These are phyloP conservation scores for Octodonta nipae DNA, from an alignment of 2,888 invertebrate genomes.

Conservation along the genomic window DNA sequence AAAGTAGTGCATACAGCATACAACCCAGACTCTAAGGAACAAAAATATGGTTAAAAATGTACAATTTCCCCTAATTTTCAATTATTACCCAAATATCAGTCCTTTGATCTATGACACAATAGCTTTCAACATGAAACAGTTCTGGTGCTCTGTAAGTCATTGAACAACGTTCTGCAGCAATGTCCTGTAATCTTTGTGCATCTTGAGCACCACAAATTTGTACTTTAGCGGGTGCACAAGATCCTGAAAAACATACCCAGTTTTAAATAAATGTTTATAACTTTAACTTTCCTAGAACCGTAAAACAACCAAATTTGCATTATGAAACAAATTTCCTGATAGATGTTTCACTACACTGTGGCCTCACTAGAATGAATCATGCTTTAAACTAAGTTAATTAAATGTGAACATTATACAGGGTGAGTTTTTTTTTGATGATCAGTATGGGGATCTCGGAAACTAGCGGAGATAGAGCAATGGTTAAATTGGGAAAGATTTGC, in stretches of 20 bases:
- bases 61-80: neutral
- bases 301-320: no score
- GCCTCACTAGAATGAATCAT: no score
- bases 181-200: constrained; percentile 60
- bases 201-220: constrained; percentile 54
- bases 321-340: no score
- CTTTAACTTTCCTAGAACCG: no score
- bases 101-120: constrained; percentile 66
- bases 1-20: constrained; percentile 71
- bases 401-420: no score
- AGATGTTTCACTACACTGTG: no score
- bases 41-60: neutral
- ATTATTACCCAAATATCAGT: constrained; percentile 70
- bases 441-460: no score
- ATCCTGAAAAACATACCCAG: constrained; percentile 37
- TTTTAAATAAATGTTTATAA: neutral
- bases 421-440: no score
- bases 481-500: no score
- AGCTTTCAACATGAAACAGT: constrained; percentile 70
- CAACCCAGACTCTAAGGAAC: constrained; percentile 63
- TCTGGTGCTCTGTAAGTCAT: constrained; percentile 84
- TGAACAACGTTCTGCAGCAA: constrained; percentile 71
- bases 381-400: no score
- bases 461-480: no score
- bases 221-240: constrained; percentile 49